phyloP scores from a whole-genome alignment of 2,113 vertebrate genomes.

The Loxodonta africana region DNA sequence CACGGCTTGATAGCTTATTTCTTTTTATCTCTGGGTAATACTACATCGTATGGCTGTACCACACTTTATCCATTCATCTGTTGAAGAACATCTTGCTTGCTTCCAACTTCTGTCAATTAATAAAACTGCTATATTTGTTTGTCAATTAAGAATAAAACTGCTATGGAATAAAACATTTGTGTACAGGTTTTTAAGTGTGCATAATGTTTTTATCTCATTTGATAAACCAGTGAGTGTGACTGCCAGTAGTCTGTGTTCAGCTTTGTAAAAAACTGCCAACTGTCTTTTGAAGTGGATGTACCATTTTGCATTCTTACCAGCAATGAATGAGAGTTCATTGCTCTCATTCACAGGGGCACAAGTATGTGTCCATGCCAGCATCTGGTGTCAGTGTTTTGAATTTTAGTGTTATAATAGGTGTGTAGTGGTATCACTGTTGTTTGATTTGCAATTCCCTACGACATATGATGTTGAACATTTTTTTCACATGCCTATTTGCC shows the following conservation, averaged over 20 bases:
- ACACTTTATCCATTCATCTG: neutral
- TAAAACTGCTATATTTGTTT: neutral
- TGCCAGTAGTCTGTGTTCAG: neutral
- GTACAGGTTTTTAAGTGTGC: neutral
- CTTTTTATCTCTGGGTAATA: neutral
- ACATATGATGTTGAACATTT: neutral
- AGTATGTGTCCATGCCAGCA: neutral
- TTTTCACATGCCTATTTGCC: neutral
- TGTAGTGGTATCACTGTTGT: neutral
- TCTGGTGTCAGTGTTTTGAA: neutral
- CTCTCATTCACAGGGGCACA: neutral
- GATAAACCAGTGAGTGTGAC: neutral
- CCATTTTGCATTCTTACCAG: neutral
- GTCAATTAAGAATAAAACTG: neutral
- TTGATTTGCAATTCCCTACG: neutral
- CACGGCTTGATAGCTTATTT: too few species aligned
- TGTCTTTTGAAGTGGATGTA: neutral
- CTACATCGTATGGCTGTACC: neutral
- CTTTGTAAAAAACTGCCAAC: neutral
- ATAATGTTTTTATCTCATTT: neutral
- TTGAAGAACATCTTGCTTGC: neutral
- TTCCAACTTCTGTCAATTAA: neutral
- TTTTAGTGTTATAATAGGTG: neutral
- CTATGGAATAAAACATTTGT: neutral
- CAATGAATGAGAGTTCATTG: neutral